Conservation (phyloP, 1,140 invertebrate species). For the Apolygus lucorum region DNA sequence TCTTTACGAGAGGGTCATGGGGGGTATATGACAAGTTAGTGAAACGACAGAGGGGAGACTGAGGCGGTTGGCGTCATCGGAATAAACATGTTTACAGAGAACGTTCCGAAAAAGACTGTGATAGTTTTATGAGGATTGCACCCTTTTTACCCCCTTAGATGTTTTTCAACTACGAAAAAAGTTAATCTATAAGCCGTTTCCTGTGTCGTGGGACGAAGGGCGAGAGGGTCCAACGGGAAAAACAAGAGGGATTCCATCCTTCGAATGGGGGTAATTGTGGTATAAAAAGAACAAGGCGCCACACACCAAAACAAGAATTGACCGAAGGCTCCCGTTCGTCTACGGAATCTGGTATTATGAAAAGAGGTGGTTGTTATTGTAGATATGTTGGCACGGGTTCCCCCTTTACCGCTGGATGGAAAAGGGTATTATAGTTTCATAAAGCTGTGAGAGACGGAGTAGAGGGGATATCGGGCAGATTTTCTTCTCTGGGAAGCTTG, state of each 20-base stretch:
- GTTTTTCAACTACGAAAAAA: too few relatives aligned
- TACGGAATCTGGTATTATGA: slow-evolving; percentile 10
- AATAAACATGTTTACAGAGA: too few relatives aligned
- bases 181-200: slow-evolving; percentile 16
- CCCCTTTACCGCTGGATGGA: neutral
- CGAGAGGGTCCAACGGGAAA: neutral
- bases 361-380: slow-evolving; percentile 20
- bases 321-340: neutral
- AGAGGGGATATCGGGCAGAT: neutral
- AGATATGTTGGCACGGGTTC: slow-evolving; percentile 16
- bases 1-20: too few relatives aligned
- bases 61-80: too few relatives aligned
- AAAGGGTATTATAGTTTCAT: neutral
- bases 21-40: too few relatives aligned
- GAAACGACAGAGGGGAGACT: too few relatives aligned
- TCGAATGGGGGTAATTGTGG: slow-evolving; percentile 8
- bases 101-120: too few relatives aligned
- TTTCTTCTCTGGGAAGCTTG: neutral
- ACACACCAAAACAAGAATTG: slow-evolving; percentile 14
- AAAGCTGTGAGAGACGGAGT: neutral
- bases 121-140: too few relatives aligned
- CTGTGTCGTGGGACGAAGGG: neutral
- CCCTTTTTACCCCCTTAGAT: too few relatives aligned
- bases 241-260: neutral
- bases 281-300: slow-evolving; percentile 18